Base-by-base conservation (phyloP, 2,797 vertebrate genomes). In the Coregonus suidteri region DNA sequence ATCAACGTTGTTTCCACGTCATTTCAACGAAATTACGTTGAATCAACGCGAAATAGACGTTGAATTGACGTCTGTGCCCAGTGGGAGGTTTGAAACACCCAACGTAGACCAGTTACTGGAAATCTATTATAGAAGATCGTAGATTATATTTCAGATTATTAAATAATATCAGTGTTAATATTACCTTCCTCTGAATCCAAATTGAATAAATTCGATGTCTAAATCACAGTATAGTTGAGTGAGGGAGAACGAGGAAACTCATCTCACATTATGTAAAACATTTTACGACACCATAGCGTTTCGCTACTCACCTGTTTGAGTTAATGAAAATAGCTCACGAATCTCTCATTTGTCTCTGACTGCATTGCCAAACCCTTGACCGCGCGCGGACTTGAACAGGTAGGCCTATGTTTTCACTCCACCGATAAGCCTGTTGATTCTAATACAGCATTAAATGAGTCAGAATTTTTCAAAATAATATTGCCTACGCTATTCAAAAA, bases 221-320 rank as follows among this genome's bases (percentile, higher is more conserved):
- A 59, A 20, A 59, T n/a, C 56, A 59, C n/a, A 20, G 6, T 3
- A 18, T 59, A 59, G 56, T 20, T 18, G 53, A 15, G 16, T 16
- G 18, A 56, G 41, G 41, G 41, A 47, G 41, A 47, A 47, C 41
- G 41, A 47, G 41, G 41, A 47, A 47, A 47, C 41, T 47, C 9
- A 47, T 11, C 9, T 47, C 41, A 47, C 6, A 59, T 18, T 18
- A 18, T 59, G 5, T n/a, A 20, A 59, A 59, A 5, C n/a, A 20
- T 65, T 14, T 64, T 18, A 30, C n/a, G 6, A 9, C n/a, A 64
- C 62, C 9, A 65, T 30, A 30, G 11, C 4, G 20, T 37, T 30
- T 25, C 70, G 4, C n/a, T 53, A 16, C 71, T 53, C 34, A 72
- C 71, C 71, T 72, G 51, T 72, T 31, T 41, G 16, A 30, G 30